Evolutionary conservation across 2,797 vertebrate genomes (phyloP).

Genomic region (Euthynnus affinis): DNA sequence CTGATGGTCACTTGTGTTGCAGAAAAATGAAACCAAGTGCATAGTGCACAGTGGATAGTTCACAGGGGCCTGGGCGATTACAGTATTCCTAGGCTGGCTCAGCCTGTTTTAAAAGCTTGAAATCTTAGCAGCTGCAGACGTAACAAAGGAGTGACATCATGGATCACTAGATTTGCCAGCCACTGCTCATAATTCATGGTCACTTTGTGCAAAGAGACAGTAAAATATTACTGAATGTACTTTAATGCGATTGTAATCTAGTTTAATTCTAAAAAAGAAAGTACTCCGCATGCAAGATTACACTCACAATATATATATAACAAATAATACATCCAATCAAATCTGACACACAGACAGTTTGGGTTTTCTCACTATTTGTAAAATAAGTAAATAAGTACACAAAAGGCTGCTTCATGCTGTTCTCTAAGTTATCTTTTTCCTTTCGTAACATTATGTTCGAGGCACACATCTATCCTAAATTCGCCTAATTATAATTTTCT

Average conservation of each 20-base stretch:
- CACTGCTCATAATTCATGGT: background rate
- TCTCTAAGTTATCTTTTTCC: background rate
- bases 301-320: too few relatives aligned
- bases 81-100: background rate
- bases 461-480: slow-evolving; percentile 4
- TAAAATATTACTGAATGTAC: background rate
- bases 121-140: background rate
- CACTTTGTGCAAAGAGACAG: background rate
- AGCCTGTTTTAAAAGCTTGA: background rate
- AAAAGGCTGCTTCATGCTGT: background rate
- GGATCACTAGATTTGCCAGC: too few relatives aligned
- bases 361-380: background rate
- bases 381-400: slow-evolving; percentile 7
- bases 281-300: too few relatives aligned
- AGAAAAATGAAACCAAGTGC: background rate
- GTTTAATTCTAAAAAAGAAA: slow-evolving; percentile 1
- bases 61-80: background rate
- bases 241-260: slow-evolving; percentile 1
- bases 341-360: background rate
- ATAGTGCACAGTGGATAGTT: background rate
- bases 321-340: background rate
- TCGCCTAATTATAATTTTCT: background rate
- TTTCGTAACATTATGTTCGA: background rate
- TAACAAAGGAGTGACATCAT: background rate
- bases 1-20: too few relatives aligned